phyloP scores from a whole-genome alignment of 1,140 invertebrate genomes.

The Eufriesea mexicana region DNA sequence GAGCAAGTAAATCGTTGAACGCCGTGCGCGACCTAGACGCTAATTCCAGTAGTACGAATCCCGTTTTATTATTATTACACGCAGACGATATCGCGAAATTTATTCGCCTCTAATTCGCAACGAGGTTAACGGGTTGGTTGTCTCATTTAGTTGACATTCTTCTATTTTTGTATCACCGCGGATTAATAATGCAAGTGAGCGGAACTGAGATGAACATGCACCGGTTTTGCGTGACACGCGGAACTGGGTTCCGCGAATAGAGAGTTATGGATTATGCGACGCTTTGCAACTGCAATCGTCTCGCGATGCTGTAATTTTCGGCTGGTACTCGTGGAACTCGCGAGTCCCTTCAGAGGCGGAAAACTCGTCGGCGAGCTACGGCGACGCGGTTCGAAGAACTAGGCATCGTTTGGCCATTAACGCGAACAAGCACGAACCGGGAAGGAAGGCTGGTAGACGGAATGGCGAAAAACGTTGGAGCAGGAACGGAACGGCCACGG shows the following conservation, averaged over 20 bases:
- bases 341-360: too few species aligned
- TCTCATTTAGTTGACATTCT: neutral
- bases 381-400: slow-evolving; percentile 34
- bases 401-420: slow-evolving; percentile 51
- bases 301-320: too few species aligned
- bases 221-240: too few species aligned
- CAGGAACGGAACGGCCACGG: neutral
- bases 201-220: too few species aligned
- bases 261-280: neutral
- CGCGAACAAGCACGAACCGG: slow-evolving; percentile 20
- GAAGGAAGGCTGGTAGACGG: slow-evolving; percentile 9
- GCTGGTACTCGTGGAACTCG: too few species aligned
- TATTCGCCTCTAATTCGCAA: neutral
- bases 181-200: neutral
- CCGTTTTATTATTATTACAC: too few species aligned
- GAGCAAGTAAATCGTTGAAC: neutral
- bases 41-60: too few species aligned
- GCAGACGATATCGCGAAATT: too few species aligned
- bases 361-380: neutral
- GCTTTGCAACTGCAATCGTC: too few species aligned
- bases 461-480: neutral
- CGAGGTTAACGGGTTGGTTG: too few species aligned
- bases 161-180: neutral
- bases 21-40: too few species aligned
- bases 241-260: neutral